Evolutionary conservation across 2,888 invertebrate species (phyloP).

Genomic region (Drosophila monieri): DNA sequence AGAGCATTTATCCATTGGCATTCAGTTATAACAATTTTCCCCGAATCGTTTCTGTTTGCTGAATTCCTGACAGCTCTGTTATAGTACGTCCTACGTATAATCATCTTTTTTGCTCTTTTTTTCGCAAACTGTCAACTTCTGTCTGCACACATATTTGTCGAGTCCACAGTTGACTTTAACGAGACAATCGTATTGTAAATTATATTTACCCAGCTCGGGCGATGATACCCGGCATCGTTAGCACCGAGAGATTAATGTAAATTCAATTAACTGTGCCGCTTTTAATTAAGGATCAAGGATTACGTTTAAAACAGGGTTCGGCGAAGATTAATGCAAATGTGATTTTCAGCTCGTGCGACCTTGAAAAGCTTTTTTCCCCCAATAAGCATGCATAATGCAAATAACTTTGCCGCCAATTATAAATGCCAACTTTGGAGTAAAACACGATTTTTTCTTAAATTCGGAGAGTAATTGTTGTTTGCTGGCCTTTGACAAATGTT

Average conservation of each 20-base stretch:
- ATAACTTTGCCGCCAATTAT: conserved; percentile 54
- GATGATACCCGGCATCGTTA: conserved; percentile 32
- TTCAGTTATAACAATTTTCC: conserved; percentile 13
- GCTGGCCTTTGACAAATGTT: conserved; percentile 60
- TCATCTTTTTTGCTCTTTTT: conserved; percentile 30
- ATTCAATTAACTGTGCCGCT: conserved; percentile 59
- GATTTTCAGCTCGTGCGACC: conserved; percentile 31
- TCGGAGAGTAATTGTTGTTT: conserved; percentile 38
- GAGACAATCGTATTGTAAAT: conserved; percentile 44
- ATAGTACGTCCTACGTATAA: conserved; percentile 6
- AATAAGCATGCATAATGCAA: conserved; percentile 56
- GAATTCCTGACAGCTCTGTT: conserved; percentile 17
- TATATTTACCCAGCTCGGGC: conserved; percentile 34
- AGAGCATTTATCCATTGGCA: conserved; percentile 38
- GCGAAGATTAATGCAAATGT: not conserved
- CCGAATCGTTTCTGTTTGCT: conserved; percentile 37
- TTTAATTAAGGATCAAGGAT: conserved; percentile 19
- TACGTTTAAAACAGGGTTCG: not conserved
- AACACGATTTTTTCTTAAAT: conserved; percentile 37
- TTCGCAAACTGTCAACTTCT: conserved; percentile 34
- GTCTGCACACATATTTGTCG: conserved; percentile 53
- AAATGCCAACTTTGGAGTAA: conserved; percentile 54
- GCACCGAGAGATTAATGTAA: conserved; percentile 44
- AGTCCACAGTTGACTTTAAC: conserved; percentile 55
- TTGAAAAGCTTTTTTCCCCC: conserved; percentile 42